Percentiles rank a stretch among this genome's conserved stretches.
phyloP scores from a whole-genome alignment of 1,140 invertebrate species.

The Pseudachorutes palmiensis region DNA sequence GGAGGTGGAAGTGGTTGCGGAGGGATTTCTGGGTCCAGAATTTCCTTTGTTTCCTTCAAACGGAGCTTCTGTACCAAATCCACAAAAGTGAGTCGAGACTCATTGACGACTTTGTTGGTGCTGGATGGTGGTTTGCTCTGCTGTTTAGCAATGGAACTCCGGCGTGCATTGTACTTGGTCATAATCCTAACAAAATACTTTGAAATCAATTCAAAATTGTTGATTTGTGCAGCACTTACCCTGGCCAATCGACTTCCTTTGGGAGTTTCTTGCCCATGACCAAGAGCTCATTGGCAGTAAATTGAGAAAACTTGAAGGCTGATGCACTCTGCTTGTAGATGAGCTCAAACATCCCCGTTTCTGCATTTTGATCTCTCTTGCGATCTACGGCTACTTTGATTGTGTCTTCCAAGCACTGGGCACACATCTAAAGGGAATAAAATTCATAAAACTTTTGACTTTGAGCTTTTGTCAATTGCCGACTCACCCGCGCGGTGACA shows the following conservation, averaged over 20 bases:
- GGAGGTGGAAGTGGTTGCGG: not conserved
- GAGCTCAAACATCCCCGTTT: slow-evolving; percentile 69
- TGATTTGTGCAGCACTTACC: slow-evolving; percentile 15
- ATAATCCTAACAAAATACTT: slow-evolving; percentile 21
- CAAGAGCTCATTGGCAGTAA: slow-evolving; percentile 66
- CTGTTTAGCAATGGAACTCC: not conserved
- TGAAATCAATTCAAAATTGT: not conserved
- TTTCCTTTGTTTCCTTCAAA: slow-evolving; percentile 6
- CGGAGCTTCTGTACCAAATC: slow-evolving; percentile 27
- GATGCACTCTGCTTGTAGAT: slow-evolving; percentile 59
- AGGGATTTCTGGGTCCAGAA: not conserved
- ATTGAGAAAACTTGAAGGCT: slow-evolving; percentile 59
- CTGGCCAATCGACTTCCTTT: slow-evolving; percentile 35
- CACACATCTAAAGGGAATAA: slow-evolving; percentile 52
- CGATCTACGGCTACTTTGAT: no score
- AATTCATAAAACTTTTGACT: not conserved
- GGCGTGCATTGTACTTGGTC: slow-evolving; percentile 25
- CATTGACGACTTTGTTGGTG: not conserved
- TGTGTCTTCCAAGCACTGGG: slow-evolving; percentile 79
- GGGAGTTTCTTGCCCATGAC: slow-evolving; percentile 55
- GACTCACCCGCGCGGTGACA: slow-evolving; percentile 59
- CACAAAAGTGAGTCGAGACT: slow-evolving; percentile 26
- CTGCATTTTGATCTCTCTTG: slow-evolving; percentile 48
- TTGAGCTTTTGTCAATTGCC: not conserved
- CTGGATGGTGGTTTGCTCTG: slow-evolving; percentile 5